phyloP scores from a whole-genome alignment of 1,140 invertebrate genomes.

The Euborellia annulipes region DNA sequence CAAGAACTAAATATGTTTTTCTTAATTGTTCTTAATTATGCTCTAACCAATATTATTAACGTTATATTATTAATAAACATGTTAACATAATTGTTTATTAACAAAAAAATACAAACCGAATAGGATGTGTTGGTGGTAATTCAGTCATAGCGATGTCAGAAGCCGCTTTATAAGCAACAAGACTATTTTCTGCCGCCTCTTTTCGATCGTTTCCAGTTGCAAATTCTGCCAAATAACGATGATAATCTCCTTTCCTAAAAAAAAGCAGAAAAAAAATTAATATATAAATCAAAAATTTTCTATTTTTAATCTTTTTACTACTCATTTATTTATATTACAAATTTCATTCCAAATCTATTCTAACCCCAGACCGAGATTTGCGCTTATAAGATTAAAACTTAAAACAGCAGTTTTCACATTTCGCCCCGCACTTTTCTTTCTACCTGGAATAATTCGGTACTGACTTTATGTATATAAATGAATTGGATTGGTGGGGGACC shows the following conservation, averaged over 20 bases:
- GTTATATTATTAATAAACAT: too few species aligned
- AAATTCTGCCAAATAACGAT: constrained; percentile 93
- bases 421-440: too few species aligned
- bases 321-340: not conserved
- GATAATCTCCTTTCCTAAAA: constrained; percentile 80
- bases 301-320: not conserved
- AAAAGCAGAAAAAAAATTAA: constrained; percentile 7
- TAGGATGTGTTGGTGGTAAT: constrained; percentile 93
- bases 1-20: too few species aligned
- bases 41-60: too few species aligned
- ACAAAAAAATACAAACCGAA: constrained; percentile 30
- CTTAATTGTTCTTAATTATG: too few species aligned
- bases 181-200: constrained; percentile 86
- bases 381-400: not conserved
- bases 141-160: constrained; percentile 94
- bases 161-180: constrained; percentile 93
- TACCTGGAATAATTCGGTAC: too few species aligned
- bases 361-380: too few species aligned
- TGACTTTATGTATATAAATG: too few species aligned
- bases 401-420: not conserved
- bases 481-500: too few species aligned
- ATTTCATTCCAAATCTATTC: too few species aligned
- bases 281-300: not conserved
- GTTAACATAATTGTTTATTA: too few species aligned
- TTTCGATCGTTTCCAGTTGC: constrained; percentile 88